Conservation (phyloP, 2,888 invertebrate species). For the Phlogophora meticulosa region DNA sequence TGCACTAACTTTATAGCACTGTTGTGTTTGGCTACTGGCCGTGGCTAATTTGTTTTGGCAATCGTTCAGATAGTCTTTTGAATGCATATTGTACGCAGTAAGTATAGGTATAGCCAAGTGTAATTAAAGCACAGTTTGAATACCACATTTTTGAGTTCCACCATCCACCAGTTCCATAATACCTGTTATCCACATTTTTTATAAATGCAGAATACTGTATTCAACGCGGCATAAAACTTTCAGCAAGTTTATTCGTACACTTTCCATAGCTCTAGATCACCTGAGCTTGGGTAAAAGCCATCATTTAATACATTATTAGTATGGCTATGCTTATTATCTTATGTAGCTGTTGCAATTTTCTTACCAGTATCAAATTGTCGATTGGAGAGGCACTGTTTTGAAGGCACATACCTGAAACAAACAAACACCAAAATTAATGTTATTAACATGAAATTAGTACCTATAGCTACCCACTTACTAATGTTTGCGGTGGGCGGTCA, state of each 20-base stretch:
- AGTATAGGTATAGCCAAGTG: slow-evolving; percentile 16
- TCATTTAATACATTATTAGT: too few relatives aligned
- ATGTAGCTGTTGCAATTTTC: neutral
- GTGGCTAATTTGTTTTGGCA: slow-evolving; percentile 52
- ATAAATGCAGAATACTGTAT: neutral
- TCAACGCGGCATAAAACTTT: neutral
- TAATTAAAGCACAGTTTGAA: slow-evolving; percentile 13
- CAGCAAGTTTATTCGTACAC: neutral
- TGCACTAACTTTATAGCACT: slow-evolving; percentile 26
- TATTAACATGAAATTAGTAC: neutral
- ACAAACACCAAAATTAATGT: slow-evolving; percentile 9
- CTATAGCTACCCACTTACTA: too few relatives aligned
- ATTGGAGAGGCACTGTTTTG: too few relatives aligned
- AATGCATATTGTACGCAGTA: slow-evolving; percentile 27
- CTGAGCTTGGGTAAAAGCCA: too few relatives aligned
- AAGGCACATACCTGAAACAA: slow-evolving; percentile 43
- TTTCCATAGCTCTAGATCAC: too few relatives aligned
- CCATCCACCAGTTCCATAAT: neutral
- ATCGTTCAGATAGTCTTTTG: slow-evolving; percentile 36
- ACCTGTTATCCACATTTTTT: neutral
- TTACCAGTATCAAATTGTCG: neutral
- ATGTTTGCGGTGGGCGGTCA: neutral
- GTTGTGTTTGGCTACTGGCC: slow-evolving; percentile 39
- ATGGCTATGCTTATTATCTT: neutral
- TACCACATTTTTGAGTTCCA: neutral